These are phyloP conservation scores for Theodoxus fluviatilis DNA, from an alignment of 2,888 invertebrate genomes.

Conservation along the genomic window DNA sequence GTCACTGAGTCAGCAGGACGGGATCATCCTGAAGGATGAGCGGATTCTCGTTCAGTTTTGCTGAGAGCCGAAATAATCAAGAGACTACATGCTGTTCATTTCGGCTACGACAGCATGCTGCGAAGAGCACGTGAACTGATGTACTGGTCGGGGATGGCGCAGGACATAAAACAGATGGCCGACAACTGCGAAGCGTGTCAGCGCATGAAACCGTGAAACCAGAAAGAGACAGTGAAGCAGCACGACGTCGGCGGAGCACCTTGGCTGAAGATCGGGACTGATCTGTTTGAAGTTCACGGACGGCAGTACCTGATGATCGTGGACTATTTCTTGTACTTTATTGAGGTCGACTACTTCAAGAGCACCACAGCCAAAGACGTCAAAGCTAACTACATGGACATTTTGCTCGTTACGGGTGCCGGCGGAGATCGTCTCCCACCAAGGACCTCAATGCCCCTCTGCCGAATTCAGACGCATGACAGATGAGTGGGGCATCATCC, in stretches of 20 bases:
- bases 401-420: neutral
- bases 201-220: neutral
- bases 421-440: neutral
- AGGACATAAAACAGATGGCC: constrained; percentile 17
- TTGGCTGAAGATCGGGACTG: neutral
- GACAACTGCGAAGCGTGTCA: constrained; percentile 16
- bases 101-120: constrained; percentile 30
- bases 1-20: constrained; percentile 17
- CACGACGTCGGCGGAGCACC: neutral
- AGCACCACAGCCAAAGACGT: neutral
- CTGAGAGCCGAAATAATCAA: constrained; percentile 25
- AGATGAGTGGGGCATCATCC: neutral
- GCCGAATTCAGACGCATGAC: neutral
- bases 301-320: neutral
- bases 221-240: neutral
- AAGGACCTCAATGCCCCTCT: neutral
- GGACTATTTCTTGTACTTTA: constrained; percentile 11
- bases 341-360: neutral
- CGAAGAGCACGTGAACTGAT: constrained; percentile 24
- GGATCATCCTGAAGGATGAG: constrained; percentile 28
- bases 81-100: constrained; percentile 29
- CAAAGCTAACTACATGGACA: neutral
- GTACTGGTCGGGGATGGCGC: constrained; percentile 26
- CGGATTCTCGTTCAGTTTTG: constrained; percentile 20
- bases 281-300: constrained; percentile 6